Evolutionary conservation across 2,888 invertebrate genomes (phyloP), one percentile per base, ranked within the genome.

Genomic region (Oscheius sp.): DNA sequence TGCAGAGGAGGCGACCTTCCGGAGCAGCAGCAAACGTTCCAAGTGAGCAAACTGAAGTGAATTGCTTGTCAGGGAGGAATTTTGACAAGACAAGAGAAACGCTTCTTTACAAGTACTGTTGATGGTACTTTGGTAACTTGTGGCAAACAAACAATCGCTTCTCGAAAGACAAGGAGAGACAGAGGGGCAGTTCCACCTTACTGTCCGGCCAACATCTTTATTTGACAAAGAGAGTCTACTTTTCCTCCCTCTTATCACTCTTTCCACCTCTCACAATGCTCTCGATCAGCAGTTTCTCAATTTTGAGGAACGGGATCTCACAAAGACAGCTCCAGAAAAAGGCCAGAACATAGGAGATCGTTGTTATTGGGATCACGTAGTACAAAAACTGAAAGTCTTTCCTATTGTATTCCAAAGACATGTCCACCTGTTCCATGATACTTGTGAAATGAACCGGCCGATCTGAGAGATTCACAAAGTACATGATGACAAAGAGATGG

Each of bases 251-350:
- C 11, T 50, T 50, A 13, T 29, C 29, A 29, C 29, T 29, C 53
- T 53, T 29, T 11, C 11, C 11, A 4, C 53, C 29, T 53, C 59
- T 35, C 10, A 42, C 32, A 2, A 60, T 10, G 1, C 35, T 35
- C 7, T 60, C 59, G 10, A 60, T 35, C 1, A 11, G n/a, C 35
- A 60, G n/a, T 35, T 65, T 65, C 13, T 48, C 65, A n/a, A 47
- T 33, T 70, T 80, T 78, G 32, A 76, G 48, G 13, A 76, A 62
- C 4, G 78, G 76, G 5, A 78, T 13, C 57, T 78, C 78, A 32
- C 76, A 78, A 1, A 76, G 58, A 35, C 74, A 78, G 73, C 79
- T 79, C 77, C 79, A 80, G 63, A 78, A 76, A 47, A 78, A 75
- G 9, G 78, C 77, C n/a, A 73, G 63, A 33, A 73, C n/a, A 32